These are phyloP conservation scores for Cheirogaleus medius DNA, from an alignment of 2,113 vertebrate species.

Conservation along the genomic window DNA sequence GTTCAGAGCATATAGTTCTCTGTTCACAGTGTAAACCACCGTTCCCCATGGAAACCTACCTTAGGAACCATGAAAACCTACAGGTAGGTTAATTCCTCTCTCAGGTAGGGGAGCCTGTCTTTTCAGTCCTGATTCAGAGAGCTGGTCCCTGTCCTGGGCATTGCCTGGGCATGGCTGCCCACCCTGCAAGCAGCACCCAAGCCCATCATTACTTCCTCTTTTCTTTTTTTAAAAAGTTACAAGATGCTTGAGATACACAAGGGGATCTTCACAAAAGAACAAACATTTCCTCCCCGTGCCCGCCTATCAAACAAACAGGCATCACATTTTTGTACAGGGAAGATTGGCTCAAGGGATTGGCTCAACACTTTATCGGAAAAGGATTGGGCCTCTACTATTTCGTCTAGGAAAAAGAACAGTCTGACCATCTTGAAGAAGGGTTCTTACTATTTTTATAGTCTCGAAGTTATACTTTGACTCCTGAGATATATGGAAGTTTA, in stretches of 20 bases:
- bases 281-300: neutral
- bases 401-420: neutral
- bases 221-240: neutral
- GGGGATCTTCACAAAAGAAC: neutral
- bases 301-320: neutral
- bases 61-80: neutral
- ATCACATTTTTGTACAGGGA: neutral
- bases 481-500: neutral
- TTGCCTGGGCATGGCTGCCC: neutral
- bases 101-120: neutral
- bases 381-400: neutral
- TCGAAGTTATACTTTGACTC: neutral
- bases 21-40: neutral
- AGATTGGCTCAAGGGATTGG: neutral
- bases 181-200: neutral
- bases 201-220: neutral
- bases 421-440: neutral
- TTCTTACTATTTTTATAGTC: neutral
- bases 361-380: neutral
- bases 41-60: neutral
- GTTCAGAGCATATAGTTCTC: neutral
- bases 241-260: neutral
- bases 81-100: neutral
- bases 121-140: neutral
- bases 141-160: neutral